These are phyloP conservation scores for Aspidiotus rigidus DNA, from an alignment of 2,888 invertebrate genomes.

Conservation along the genomic window DNA sequence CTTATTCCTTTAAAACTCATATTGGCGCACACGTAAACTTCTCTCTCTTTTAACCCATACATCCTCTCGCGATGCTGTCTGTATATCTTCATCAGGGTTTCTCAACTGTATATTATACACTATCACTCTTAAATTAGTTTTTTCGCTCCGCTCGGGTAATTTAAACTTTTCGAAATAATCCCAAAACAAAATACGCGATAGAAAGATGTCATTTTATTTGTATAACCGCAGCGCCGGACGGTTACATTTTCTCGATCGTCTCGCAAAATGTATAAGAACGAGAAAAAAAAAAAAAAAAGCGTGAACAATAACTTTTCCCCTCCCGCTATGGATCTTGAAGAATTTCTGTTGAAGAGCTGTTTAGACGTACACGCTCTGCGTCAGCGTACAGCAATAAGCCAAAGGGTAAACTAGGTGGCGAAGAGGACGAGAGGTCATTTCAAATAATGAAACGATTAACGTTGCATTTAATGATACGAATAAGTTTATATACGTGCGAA, in stretches of 20 bases:
- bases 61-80: slow-evolving; percentile 24
- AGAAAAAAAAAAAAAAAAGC: neutral
- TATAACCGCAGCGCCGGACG: no score
- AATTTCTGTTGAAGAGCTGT: no score
- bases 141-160: no score
- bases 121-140: neutral
- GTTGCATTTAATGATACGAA: neutral
- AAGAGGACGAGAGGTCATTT: neutral
- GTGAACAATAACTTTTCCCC: neutral
- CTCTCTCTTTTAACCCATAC: slow-evolving; percentile 23
- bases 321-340: no score
- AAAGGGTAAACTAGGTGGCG: neutral
- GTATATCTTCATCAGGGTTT: slow-evolving; percentile 28
- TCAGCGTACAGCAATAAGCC: neutral
- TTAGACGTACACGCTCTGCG: neutral
- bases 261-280: neutral
- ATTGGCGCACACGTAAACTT: slow-evolving; percentile 32
- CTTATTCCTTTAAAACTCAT: slow-evolving; percentile 35
- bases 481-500: neutral
- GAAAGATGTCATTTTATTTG: no score
- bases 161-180: no score
- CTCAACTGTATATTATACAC: slow-evolving; percentile 13
- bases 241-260: no score
- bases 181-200: no score
- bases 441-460: slow-evolving; percentile 4